Percentiles rank a stretch among this genome's conserved stretches.
These are phyloP conservation scores for Aythya baeri DNA, from an alignment of 2,113 vertebrate species.

Conservation along the genomic window DNA sequence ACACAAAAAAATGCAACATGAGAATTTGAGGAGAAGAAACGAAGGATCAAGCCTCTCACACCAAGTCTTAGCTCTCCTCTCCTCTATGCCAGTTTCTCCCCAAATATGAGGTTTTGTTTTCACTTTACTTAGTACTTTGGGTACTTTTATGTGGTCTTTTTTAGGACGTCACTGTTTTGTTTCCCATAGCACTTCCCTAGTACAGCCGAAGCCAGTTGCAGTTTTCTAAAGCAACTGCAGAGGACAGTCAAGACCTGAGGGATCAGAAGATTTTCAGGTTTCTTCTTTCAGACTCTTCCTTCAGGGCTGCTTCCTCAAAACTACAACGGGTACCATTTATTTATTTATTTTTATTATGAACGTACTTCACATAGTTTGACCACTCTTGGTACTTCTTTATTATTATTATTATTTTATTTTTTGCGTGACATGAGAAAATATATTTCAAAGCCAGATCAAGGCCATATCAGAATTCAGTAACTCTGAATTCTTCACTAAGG, in stretches of 20 bases:
- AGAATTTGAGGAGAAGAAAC: not conserved
- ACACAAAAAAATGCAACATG: not conserved
- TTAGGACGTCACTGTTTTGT: not conserved
- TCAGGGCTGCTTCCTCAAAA: not conserved
- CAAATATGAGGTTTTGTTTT: not conserved
- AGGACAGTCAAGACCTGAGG: not conserved
- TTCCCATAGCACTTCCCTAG: not conserved
- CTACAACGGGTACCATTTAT: not conserved
- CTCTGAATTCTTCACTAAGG: not conserved
- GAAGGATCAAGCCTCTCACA: not conserved
- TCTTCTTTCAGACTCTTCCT: not conserved
- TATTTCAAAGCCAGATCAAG: not conserved
- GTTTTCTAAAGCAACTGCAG: not conserved
- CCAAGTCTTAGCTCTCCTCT: not conserved
- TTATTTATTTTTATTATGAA: not conserved
- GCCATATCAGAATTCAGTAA: not conserved
- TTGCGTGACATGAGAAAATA: not conserved
- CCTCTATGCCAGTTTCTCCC: not conserved
- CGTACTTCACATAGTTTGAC: not conserved
- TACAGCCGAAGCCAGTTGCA: not conserved
- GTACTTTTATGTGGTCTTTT: not conserved
- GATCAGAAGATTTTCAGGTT: not conserved
- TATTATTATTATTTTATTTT: too few species aligned
- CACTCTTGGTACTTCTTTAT: not conserved
- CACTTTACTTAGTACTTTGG: not conserved